These are phyloP conservation scores for Salvelinus sp. DNA, from an alignment of 2,113 vertebrate species.

Conservation along the genomic window DNA sequence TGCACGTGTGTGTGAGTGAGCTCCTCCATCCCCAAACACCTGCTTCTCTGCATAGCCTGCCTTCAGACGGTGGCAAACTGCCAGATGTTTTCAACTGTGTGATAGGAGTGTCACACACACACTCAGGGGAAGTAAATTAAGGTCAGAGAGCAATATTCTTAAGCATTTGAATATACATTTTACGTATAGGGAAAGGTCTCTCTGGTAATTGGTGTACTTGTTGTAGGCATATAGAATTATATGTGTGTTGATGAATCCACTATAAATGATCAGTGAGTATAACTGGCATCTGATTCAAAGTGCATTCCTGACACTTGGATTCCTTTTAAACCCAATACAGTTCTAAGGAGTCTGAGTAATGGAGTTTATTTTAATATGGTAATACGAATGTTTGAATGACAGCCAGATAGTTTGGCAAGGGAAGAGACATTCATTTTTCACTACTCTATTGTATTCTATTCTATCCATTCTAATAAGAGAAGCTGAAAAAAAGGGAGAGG, in stretches of 20 bases:
- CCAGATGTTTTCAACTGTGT: conserved; percentile 67
- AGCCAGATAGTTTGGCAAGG: conserved; percentile 11
- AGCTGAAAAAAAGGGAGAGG: not conserved
- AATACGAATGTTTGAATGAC: not conserved
- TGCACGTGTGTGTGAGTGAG: conserved; percentile 11
- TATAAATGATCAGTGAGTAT: not conserved
- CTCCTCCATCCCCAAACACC: not conserved
- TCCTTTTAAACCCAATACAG: not conserved
- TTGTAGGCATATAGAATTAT: too few species aligned
- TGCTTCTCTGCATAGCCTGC: conserved; percentile 47
- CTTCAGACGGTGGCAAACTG: conserved; percentile 57
- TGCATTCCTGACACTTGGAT: conserved; percentile 11
- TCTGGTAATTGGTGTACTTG: too few species aligned
- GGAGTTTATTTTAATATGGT: conserved; percentile 13
- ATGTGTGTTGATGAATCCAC: not conserved
- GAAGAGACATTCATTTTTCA: not conserved
- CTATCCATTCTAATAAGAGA: not conserved
- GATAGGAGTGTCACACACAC: conserved; percentile 27
- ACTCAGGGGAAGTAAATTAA: conserved; percentile 28
- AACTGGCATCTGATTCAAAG: not conserved
- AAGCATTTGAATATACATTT: conserved; percentile 23
- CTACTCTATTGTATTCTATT: too few species aligned
- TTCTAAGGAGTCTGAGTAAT: conserved; percentile 21
- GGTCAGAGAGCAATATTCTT: conserved; percentile 16
- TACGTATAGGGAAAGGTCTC: not conserved